Percentiles rank a stretch among this genome's conserved stretches.
These are phyloP conservation scores for Neofelis nebulosa DNA, from an alignment of 2,113 vertebrate species.

Conservation along the genomic window DNA sequence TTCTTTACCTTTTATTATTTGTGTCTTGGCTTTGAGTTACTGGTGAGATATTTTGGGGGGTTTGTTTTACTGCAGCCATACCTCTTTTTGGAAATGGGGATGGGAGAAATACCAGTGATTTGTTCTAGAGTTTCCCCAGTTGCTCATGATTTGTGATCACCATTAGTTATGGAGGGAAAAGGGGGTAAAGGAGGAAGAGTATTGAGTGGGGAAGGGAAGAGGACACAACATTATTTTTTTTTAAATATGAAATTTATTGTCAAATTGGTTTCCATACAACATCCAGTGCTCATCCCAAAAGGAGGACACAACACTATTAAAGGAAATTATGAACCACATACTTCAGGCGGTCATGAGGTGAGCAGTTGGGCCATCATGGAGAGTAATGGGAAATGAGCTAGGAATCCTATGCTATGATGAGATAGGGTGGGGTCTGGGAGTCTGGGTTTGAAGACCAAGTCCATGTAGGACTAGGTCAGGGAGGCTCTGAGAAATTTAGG, in stretches of 20 bases:
- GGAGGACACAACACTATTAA: background rate
- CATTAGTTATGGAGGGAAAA: background rate
- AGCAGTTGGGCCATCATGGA: rapidly evolving
- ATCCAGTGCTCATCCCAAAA: too few relatives aligned
- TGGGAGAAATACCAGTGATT: background rate
- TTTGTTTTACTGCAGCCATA: background rate
- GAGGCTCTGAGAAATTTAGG: background rate
- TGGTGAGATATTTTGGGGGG: background rate
- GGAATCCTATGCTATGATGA: background rate
- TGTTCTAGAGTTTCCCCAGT: background rate
- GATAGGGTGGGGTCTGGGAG: background rate
- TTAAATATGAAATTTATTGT: too few relatives aligned
- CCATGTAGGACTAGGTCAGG: background rate
- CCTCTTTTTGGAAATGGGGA: conserved; percentile 11
- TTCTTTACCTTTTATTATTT: background rate
- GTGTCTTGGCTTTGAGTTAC: background rate
- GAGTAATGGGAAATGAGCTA: background rate
- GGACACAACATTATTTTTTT: background rate
- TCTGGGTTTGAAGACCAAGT: background rate
- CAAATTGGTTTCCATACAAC: too few relatives aligned
- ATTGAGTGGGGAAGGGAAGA: background rate
- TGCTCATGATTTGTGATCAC: too few relatives aligned
- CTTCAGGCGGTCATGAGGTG: background rate
- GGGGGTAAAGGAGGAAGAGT: background rate
- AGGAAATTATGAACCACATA: background rate